phyloP scores from a whole-genome alignment of 2,888 invertebrate species.

The Ramazzottius varieornatus region DNA sequence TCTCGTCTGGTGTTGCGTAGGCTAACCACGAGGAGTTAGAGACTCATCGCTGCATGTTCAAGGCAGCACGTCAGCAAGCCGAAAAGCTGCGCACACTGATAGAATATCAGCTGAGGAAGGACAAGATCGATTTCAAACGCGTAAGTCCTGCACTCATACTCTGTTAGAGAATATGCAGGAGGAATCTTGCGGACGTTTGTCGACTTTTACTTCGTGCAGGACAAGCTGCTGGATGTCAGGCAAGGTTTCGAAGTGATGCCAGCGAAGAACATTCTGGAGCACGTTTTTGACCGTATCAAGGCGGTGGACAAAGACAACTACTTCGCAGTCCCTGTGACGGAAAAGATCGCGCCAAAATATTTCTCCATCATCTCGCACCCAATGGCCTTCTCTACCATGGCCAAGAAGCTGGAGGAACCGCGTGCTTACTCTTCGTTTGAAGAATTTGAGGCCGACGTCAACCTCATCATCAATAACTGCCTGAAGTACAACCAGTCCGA shows the following conservation, averaged over 20 bases:
- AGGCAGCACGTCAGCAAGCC: not conserved
- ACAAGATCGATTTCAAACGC: not conserved
- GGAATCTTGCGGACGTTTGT: too few relatives aligned
- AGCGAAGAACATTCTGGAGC: not conserved
- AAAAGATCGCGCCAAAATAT: slow-evolving; percentile 50
- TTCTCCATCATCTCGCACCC: slow-evolving; percentile 51
- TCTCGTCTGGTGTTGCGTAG: not conserved
- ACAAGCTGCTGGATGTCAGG: not conserved
- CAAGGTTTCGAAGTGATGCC: not conserved
- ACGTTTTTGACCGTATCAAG: not conserved
- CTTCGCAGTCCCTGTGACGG: not conserved
- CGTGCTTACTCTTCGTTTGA: slow-evolving; percentile 45
- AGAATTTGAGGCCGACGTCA: slow-evolving; percentile 62
- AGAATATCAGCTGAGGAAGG: not conserved
- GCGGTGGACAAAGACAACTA: not conserved
- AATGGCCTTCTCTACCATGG: slow-evolving; percentile 73
- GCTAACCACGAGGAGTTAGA: not conserved
- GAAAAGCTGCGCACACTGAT: not conserved
- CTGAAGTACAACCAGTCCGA: slow-evolving; percentile 79
- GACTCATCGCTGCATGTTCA: not conserved
- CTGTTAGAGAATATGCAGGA: not conserved
- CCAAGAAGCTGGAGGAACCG: slow-evolving; percentile 25
- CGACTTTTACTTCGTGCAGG: too few relatives aligned
- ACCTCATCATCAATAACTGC: slow-evolving; percentile 85
- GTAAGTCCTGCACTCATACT: not conserved